These are phyloP conservation scores for Calameuta filiformis DNA, from an alignment of 2,888 invertebrate genomes.

Conservation along the genomic window DNA sequence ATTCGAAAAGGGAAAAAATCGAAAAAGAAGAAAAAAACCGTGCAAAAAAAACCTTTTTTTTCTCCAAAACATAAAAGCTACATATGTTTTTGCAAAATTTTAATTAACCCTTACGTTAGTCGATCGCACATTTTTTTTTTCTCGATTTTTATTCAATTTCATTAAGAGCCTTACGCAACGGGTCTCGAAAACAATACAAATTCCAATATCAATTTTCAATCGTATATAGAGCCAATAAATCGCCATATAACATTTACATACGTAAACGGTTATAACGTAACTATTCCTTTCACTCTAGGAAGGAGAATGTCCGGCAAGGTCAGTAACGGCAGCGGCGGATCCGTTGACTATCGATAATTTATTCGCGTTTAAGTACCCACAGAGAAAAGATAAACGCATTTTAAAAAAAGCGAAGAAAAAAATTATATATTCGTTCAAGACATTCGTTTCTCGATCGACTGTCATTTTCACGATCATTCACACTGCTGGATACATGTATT, in stretches of 20 bases:
- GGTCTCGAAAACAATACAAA: not conserved
- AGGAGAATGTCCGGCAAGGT: not conserved
- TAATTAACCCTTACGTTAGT: not conserved
- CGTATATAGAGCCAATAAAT: not conserved
- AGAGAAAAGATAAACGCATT: not conserved
- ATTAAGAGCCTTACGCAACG: not conserved
- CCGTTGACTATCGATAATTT: not conserved
- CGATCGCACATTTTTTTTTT: not conserved
- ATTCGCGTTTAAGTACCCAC: not conserved
- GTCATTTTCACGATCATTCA: not conserved
- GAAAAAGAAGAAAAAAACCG: not conserved
- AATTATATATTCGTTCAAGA: not conserved
- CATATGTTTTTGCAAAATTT: not conserved
- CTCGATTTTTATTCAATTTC: not conserved
- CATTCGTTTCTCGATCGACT: not conserved
- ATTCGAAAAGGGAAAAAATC: not conserved
- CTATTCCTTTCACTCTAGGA: not conserved
- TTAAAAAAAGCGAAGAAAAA: not conserved
- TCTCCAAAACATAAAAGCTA: rapidly evolving
- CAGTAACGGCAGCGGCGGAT: not conserved
- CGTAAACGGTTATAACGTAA: not conserved
- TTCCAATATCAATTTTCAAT: not conserved
- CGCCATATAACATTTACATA: not conserved
- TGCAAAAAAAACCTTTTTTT: not conserved
- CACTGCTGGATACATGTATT: not conserved